phyloP scores from a whole-genome alignment of 2,113 vertebrate species.

The Capreolus pygargus region DNA sequence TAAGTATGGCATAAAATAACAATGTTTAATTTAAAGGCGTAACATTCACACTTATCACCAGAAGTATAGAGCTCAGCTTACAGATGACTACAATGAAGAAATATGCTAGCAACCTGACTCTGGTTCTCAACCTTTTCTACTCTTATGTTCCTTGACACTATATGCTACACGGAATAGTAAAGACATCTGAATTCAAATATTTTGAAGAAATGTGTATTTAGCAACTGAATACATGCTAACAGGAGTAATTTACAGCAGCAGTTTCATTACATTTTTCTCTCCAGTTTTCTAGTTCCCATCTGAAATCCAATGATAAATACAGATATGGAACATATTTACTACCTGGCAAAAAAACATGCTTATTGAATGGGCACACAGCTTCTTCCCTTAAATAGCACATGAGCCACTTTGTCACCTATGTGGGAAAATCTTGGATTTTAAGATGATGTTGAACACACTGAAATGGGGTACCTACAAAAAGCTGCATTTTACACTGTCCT shows the following conservation, averaged over 20 bases:
- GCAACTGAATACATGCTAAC: constrained; percentile 96
- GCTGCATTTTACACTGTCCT: constrained; percentile 83
- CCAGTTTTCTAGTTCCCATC: constrained; percentile 85
- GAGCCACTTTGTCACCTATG: constrained; percentile 74
- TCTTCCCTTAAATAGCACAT: constrained; percentile 81
- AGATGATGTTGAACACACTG: constrained; percentile 73
- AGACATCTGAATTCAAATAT: constrained; percentile 84
- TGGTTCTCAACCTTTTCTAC: background rate
- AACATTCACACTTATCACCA: constrained; percentile 33
- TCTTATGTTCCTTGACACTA: constrained; percentile 42
- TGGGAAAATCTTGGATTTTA: constrained; percentile 73
- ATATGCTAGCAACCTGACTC: background rate
- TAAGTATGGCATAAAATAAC: constrained; percentile 32
- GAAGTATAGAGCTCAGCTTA: constrained; percentile 17
- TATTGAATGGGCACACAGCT: constrained; percentile 73
- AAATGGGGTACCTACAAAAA: constrained; percentile 83
- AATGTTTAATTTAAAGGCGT: constrained; percentile 55
- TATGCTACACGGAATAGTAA: constrained; percentile 73
- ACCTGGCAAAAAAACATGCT: constrained; percentile 74
- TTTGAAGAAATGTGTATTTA: constrained; percentile 98
- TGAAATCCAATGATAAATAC: constrained; percentile 83
- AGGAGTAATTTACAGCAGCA: constrained; percentile 96
- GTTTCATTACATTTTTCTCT: constrained; percentile 85
- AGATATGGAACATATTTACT: constrained; percentile 81
- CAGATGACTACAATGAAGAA: constrained; percentile 23